Conservation (phyloP, 2,797 vertebrate genomes). For the Chromobotia macracanthus region DNA sequence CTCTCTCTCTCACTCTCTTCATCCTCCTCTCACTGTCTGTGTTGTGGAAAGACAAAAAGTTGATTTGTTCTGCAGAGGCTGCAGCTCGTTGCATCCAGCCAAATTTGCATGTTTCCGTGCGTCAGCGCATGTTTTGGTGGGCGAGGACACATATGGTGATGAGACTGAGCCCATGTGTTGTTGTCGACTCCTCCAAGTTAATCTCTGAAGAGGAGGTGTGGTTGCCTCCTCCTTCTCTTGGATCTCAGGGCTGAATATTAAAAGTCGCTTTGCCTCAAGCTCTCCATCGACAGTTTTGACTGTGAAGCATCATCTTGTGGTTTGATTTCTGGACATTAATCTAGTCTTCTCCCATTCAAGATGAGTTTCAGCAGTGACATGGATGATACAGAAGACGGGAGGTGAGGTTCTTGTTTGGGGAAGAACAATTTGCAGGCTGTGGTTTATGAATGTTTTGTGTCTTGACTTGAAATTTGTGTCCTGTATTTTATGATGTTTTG, state of each 20-base stretch:
- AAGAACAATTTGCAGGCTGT: neutral
- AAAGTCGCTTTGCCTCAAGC: constrained; percentile 34
- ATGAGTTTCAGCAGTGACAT: constrained; percentile 75
- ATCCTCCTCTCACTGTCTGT: constrained; percentile 56
- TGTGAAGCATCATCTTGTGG: neutral
- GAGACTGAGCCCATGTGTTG: constrained; percentile 42
- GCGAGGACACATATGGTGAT: constrained; percentile 36
- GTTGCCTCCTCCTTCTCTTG: constrained; percentile 29
- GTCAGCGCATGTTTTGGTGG: constrained; percentile 52
- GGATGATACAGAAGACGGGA: constrained; percentile 77
- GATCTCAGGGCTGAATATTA: constrained; percentile 39
- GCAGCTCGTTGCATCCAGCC: constrained; percentile 31
- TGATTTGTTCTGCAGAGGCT: constrained; percentile 37
- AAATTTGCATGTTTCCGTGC: constrained; percentile 28
- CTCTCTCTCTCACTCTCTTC: constrained; percentile 52
- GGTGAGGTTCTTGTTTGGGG: constrained; percentile 67
- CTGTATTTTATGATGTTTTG: neutral
- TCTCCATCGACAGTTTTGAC: constrained; percentile 28
- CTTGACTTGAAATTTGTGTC: neutral
- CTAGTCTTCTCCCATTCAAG: constrained; percentile 42
- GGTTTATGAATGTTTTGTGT: neutral
- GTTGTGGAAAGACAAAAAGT: constrained; percentile 40
- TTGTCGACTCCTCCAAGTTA: constrained; percentile 69
- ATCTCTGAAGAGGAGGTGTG: constrained; percentile 75
- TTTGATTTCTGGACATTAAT: constrained; percentile 4